Base-by-base conservation (phyloP, 2,888 invertebrate species). In the Drosophila cognata region DNA sequence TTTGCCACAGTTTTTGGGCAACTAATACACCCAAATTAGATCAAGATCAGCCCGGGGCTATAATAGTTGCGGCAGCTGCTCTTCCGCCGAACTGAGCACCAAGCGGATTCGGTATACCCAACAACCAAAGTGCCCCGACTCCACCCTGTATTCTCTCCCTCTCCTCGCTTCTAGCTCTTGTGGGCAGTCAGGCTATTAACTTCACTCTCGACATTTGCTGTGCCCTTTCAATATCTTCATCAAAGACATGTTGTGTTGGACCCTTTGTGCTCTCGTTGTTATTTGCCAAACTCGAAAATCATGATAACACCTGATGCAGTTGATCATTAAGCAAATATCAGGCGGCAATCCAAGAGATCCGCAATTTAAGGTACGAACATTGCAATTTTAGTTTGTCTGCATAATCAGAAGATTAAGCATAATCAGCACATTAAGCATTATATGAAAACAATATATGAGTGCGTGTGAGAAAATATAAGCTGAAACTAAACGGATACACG, bases 11-110 rank as follows among this genome's bases (percentile, higher is more conserved):
- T 84, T 86, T 75, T 81, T 75, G 83, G 70, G 78, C 80, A 86
- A 88, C 88, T 91, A 88, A 90, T 88, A 91, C 90, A 81, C 88
- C 91, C 74, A 88, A 88, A 88, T 88, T 89, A 89, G 88, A 88
- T 88, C 88, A 65, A 85, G 90, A 88, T 88, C 84, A 67, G 82
- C 77, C 59, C 73, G 64, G 48, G 83, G 79, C 67, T 63, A 73
- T 73, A 80, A 73, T 71, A 75, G 74, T 71, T 65, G 68, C 59
- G 75, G 85, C 85, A 88, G 85, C 83, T 86, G 88, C 74, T 82
- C 81, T 77, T 77, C 77, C 68, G 50, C 48, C 53, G 69, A 78
- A 77, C 61, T 75, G 82, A 68, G 77, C 79, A 80, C 62, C 72
- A 67, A 74, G 58, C 55, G 79, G 79, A 79, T 75, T 79, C 67